phyloP scores from a whole-genome alignment of 2,888 invertebrate species.

The Tryphoninae sp. region DNA sequence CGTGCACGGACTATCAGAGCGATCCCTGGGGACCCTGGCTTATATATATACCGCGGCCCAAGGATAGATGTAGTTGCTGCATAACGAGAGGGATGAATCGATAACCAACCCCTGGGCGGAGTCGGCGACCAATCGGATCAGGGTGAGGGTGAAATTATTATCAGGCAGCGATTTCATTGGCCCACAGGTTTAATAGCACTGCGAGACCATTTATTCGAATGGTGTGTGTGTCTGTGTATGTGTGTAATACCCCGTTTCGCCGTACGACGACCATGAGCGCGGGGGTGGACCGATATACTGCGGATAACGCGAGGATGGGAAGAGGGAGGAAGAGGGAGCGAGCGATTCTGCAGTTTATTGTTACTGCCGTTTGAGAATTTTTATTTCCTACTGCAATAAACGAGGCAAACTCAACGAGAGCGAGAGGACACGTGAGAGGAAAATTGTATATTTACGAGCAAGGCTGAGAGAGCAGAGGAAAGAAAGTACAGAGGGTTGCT shows the following conservation, averaged over 20 bases:
- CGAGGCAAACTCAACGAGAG: not conserved
- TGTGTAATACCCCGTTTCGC: not conserved
- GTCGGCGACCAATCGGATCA: slow-evolving; percentile 71
- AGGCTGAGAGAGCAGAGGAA: slow-evolving; percentile 4
- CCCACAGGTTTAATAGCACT: slow-evolving; percentile 67
- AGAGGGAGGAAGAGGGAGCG: slow-evolving; percentile 49
- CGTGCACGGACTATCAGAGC: slow-evolving; percentile 63
- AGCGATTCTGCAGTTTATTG: slow-evolving; percentile 75
- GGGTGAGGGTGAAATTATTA: slow-evolving; percentile 66
- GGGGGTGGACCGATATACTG: slow-evolving; percentile 33
- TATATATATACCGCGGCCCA: slow-evolving; percentile 72
- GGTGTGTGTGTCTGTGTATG: not conserved
- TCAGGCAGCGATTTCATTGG: slow-evolving; percentile 65
- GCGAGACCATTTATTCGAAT: slow-evolving; percentile 23
- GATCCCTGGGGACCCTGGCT: slow-evolving; percentile 72
- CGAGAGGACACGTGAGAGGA: slow-evolving; percentile 17
- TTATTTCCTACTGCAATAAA: slow-evolving; percentile 66
- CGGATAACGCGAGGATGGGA: slow-evolving; percentile 46
- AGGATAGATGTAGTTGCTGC: slow-evolving; percentile 41
- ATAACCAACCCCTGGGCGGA: slow-evolving; percentile 78
- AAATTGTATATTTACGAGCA: slow-evolving; percentile 39
- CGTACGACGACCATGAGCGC: not conserved
- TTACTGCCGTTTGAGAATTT: slow-evolving; percentile 73
- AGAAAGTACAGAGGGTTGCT: slow-evolving; percentile 2
- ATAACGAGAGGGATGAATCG: slow-evolving; percentile 73